phyloP scores from a whole-genome alignment of 2,113 vertebrate genomes.

The Thinocorus orbignyianus region DNA sequence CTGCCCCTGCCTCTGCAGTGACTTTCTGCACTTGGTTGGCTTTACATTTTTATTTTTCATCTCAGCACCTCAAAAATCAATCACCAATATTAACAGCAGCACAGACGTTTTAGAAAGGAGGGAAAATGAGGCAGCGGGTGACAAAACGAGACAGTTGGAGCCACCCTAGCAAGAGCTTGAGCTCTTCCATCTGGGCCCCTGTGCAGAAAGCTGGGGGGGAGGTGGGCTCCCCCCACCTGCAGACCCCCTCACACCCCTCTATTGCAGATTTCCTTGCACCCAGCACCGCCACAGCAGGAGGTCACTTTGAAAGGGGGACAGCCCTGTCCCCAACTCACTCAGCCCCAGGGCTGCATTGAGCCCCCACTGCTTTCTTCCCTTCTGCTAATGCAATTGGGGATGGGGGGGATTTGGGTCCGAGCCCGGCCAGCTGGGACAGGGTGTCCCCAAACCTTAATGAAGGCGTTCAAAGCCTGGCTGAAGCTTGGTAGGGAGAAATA shows the following conservation, averaged over 20 bases:
- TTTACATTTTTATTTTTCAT: background rate
- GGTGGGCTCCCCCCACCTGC: background rate
- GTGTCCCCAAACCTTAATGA: conserved; percentile 28
- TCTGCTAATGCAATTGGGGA: background rate
- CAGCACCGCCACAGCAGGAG: background rate
- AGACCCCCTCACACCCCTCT: background rate
- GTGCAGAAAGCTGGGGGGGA: background rate
- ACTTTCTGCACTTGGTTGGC: background rate
- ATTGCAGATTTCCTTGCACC: accelerated
- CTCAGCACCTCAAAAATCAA: background rate
- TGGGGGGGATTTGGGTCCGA: background rate
- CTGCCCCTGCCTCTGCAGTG: background rate
- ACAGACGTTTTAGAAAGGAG: background rate
- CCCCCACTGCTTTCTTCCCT: background rate
- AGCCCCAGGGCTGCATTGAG: background rate
- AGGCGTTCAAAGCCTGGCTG: background rate
- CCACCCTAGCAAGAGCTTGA: background rate
- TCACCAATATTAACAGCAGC: background rate
- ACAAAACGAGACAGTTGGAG: background rate
- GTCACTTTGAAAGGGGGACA: background rate
- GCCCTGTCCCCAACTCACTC: background rate
- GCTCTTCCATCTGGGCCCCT: background rate
- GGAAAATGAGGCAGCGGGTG: background rate
- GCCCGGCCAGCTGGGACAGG: background rate
- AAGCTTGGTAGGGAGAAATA: background rate